Evolutionary conservation across 2,113 vertebrate species (phyloP).

Genomic region (Plecturocebus donacophilus): DNA sequence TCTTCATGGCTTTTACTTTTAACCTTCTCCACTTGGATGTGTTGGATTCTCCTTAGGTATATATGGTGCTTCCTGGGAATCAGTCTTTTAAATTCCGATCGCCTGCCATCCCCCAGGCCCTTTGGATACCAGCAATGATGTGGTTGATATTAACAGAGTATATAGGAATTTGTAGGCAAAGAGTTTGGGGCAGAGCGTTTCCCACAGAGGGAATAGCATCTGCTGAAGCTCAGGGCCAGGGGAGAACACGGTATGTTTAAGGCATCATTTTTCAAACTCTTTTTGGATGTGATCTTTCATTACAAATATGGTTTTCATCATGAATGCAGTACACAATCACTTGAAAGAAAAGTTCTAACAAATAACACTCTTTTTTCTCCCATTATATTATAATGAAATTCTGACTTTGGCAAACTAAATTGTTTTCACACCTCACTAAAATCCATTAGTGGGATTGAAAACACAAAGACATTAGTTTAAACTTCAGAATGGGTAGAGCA

Average conservation of each 20-base stretch:
- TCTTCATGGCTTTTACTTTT: neutral
- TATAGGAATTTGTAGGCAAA: neutral
- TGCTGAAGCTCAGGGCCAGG: neutral
- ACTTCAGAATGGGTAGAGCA: neutral
- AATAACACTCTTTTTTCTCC: neutral
- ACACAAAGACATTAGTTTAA: neutral
- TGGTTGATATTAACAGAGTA: neutral
- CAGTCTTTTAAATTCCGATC: neutral
- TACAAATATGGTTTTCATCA: neutral
- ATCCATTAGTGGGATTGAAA: neutral
- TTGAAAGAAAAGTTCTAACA: neutral
- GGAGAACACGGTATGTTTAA: neutral
- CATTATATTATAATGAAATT: conserved; percentile 43
- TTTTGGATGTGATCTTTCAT: neutral
- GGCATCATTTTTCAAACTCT: neutral
- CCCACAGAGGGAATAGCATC: neutral
- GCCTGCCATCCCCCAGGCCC: too few relatives aligned
- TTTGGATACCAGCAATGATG: too few relatives aligned
- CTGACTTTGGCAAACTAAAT: neutral
- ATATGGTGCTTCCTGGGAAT: neutral
- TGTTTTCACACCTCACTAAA: conserved; percentile 19
- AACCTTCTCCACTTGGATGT: neutral
- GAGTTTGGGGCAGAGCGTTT: neutral
- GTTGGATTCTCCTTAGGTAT: neutral
- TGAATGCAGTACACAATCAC: neutral